Percentiles rank a stretch among this genome's conserved stretches.
Evolutionary conservation across 2,888 invertebrate genomes (phyloP).

Genomic region (Belgica antarctica): DNA sequence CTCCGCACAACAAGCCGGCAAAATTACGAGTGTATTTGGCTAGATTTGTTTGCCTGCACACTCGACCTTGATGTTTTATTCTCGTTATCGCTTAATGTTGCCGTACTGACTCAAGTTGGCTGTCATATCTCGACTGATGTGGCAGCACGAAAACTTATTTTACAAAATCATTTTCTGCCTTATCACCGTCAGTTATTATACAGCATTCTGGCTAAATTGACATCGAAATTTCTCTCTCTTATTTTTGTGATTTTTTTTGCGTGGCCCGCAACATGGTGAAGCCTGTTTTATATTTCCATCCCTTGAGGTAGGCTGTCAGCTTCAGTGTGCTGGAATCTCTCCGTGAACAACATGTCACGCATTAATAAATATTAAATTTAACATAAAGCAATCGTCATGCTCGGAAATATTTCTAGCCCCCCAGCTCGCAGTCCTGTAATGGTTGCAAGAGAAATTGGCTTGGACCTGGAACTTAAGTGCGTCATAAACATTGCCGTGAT

Average conservation of each 20-base stretch:
- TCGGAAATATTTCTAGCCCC: not conserved
- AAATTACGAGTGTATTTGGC: too few relatives aligned
- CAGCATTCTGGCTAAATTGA: slow-evolving; percentile 2
- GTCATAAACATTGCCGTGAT: not conserved
- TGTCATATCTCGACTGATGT: not conserved
- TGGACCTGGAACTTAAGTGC: slow-evolving; percentile 33
- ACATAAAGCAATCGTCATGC: not conserved
- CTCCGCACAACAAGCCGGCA: too few relatives aligned
- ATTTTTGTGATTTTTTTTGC: not conserved
- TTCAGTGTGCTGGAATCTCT: not conserved
- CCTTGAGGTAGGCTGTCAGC: slow-evolving; percentile 4
- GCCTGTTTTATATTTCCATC: slow-evolving; percentile 39
- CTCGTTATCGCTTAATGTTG: too few relatives aligned
- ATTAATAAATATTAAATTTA: not conserved
- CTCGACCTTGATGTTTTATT: not conserved
- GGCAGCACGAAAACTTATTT: slow-evolving; percentile 17
- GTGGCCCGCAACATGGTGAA: slow-evolving; percentile 18
- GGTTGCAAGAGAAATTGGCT: slow-evolving; percentile 26
- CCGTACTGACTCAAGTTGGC: too few relatives aligned
- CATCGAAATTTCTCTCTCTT: not conserved
- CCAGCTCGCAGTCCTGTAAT: slow-evolving; percentile 5
- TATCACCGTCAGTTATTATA: slow-evolving; percentile 24
- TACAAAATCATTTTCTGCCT: not conserved
- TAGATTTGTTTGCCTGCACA: too few relatives aligned
- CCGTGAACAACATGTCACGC: not conserved